Base-by-base conservation (phyloP, 2,888 invertebrate genomes). In the Mellilla xanthometata region DNA sequence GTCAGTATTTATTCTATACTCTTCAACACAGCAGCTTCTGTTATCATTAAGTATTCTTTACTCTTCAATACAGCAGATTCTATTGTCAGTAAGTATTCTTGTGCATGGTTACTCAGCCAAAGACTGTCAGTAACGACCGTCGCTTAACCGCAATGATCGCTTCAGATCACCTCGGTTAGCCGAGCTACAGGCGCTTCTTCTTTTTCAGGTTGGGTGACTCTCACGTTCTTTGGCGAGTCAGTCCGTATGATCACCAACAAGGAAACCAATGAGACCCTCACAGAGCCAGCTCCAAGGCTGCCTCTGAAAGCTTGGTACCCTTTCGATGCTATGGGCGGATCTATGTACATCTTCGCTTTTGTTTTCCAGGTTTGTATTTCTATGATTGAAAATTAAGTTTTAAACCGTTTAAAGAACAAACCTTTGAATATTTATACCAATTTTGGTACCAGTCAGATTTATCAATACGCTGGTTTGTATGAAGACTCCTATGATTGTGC, bases 211-310 rank as follows among this genome's bases (percentile, higher is more conserved):
- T 96, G 96, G 96, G 92, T 94, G 1, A 93, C 92, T 0, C 91
- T 96, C 9, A 96, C 96, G 0, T 96, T 96, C 83, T 92, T 95
- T 50, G 96, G 94, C 0, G 95, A 95, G 9, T 95, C 95, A 40
- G 92, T 93, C 0, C 94, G 94, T 54, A 76, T 91, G 35, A 86
- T 93, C 2, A 80, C 91, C 3, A 93, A 94, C 62, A 93, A 93
- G 15, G 93, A 94, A 8, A 94, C 95, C 1, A 96, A 95, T 55
- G 92, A 93, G 0, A 94, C 93, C 0, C 82, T 93, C 1, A 90
- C 91, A 0, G 92, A 94, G 30, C 92, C 92, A 61, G 93, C 93
- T 24, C 96, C 96, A 0, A 87, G 95, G 42, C 76, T 96, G 40
- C 92, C 95, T 52, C 79, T 96, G 9, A 94, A 94, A 62, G 91